A percentile compares a stretch with the other conserved stretches of the same genome.
Evolutionary conservation across 2,113 vertebrate genomes (phyloP).

Genomic region (Crotalus viridis): DNA sequence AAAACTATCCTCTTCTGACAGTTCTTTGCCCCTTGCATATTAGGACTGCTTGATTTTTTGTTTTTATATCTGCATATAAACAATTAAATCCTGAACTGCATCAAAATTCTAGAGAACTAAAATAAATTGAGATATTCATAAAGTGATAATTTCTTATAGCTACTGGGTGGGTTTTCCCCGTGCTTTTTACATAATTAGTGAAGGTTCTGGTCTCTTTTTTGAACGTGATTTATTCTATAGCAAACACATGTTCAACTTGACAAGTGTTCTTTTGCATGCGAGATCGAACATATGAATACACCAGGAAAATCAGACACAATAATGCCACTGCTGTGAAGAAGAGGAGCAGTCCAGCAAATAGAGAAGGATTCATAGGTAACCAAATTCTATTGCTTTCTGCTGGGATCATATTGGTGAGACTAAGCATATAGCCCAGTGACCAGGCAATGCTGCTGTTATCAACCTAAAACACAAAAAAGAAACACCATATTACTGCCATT

Average conservation of each 20-base stretch:
- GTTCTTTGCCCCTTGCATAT: not conserved
- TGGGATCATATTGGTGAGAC: slow-evolving; percentile 93
- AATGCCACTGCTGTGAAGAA: slow-evolving; percentile 78
- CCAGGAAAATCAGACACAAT: slow-evolving; percentile 74
- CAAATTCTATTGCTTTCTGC: slow-evolving; percentile 77
- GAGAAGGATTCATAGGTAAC: slow-evolving; percentile 73
- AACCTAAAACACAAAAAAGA: slow-evolving; percentile 72
- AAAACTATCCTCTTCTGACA: not conserved
- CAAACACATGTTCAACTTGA: slow-evolving; percentile 37
- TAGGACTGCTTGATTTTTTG: not conserved
- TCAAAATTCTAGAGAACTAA: not conserved
- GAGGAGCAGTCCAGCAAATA: slow-evolving; percentile 81
- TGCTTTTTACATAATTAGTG: not conserved
- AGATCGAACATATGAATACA: slow-evolving; percentile 55
- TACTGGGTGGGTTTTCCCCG: not conserved
- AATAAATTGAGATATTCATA: not conserved
- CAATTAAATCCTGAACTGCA: not conserved
- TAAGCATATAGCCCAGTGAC: slow-evolving; percentile 94
- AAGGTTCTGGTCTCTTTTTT: not conserved
- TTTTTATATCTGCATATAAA: not conserved
- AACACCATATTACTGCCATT: not conserved
- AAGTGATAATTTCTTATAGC: not conserved
- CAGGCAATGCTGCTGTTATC: slow-evolving; percentile 86
- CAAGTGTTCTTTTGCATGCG: slow-evolving; percentile 25
- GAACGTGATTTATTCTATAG: slow-evolving; percentile 56